A percentile compares a stretch with the other conserved stretches of the same genome.
Evolutionary conservation across 2,888 invertebrate species (phyloP).

Genomic region (Gastracanthus pulcherrimus): DNA sequence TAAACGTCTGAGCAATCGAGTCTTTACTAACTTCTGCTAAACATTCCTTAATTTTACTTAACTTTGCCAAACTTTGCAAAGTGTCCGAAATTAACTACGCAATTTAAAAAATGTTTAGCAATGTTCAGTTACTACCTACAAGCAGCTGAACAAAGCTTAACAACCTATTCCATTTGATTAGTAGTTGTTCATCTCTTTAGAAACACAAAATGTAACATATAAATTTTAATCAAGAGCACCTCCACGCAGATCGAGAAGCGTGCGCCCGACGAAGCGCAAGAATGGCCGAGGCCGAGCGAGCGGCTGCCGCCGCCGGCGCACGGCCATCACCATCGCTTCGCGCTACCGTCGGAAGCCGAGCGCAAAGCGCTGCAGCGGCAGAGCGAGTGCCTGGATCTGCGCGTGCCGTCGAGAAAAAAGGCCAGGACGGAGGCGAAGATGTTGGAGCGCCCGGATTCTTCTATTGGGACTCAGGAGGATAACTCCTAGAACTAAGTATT

Average conservation of each 20-base stretch:
- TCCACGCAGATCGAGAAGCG: background rate
- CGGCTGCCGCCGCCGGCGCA: background rate
- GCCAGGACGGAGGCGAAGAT: background rate
- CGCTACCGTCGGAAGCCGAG: background rate
- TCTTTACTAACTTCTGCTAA: too few relatives aligned
- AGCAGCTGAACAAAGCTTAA: too few relatives aligned
- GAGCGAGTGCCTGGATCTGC: constrained; percentile 49
- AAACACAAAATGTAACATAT: too few relatives aligned
- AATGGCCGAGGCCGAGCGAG: constrained; percentile 17
- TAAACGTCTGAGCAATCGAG: too few relatives aligned
- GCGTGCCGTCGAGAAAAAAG: constrained; percentile 35
- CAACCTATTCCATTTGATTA: too few relatives aligned
- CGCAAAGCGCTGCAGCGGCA: background rate
- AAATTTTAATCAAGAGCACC: background rate
- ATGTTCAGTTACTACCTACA: too few relatives aligned
- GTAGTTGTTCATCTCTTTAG: too few relatives aligned
- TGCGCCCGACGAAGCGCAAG: background rate
- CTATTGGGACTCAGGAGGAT: background rate
- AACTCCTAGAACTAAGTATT: background rate
- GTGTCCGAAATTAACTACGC: too few relatives aligned
- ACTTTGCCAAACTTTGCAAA: too few relatives aligned
- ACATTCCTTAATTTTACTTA: too few relatives aligned
- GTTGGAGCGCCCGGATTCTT: constrained; percentile 26
- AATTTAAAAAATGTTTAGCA: too few relatives aligned
- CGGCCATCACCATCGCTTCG: constrained; percentile 3